Percentiles rank a stretch among this genome's conserved stretches.
Conservation (phyloP, 2,888 invertebrate species). For the Hesperia comma region DNA sequence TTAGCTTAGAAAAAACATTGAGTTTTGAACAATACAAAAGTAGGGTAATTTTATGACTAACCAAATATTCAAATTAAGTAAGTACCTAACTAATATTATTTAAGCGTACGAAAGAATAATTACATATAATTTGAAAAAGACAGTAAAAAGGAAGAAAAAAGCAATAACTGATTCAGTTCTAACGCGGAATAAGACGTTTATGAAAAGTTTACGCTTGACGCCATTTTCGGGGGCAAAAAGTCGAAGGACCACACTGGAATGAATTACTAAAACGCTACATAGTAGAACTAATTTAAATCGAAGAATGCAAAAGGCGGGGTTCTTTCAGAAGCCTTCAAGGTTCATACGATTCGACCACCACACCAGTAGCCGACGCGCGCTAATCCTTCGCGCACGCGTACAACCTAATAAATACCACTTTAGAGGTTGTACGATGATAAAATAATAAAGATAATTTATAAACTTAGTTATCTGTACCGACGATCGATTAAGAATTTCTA, state of each 20-base stretch:
- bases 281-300: slow-evolving; percentile 45
- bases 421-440: slow-evolving; percentile 69
- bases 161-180: neutral
- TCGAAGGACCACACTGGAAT: slow-evolving; percentile 41
- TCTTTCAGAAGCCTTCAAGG: slow-evolving; percentile 77
- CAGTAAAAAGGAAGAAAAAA: neutral
- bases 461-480: slow-evolving; percentile 39
- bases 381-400: slow-evolving; percentile 71
- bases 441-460: slow-evolving; percentile 39
- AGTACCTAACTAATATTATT: no score
- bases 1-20: no score
- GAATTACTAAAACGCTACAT: slow-evolving; percentile 42
- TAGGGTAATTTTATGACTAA: no score
- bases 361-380: slow-evolving; percentile 67
- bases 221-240: slow-evolving; percentile 23
- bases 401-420: slow-evolving; percentile 65
- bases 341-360: slow-evolving; percentile 53
- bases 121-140: neutral
- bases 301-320: slow-evolving; percentile 61
- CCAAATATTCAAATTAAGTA: no score
- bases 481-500: slow-evolving; percentile 56
- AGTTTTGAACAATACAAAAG: no score
- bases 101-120: no score
- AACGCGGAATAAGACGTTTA: slow-evolving; percentile 18
- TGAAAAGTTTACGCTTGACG: slow-evolving; percentile 18